A percentile compares a stretch with the other conserved stretches of the same genome.
phyloP scores from a whole-genome alignment of 2,797 vertebrate genomes.

The Tokudaia tokunoshimensis region DNA sequence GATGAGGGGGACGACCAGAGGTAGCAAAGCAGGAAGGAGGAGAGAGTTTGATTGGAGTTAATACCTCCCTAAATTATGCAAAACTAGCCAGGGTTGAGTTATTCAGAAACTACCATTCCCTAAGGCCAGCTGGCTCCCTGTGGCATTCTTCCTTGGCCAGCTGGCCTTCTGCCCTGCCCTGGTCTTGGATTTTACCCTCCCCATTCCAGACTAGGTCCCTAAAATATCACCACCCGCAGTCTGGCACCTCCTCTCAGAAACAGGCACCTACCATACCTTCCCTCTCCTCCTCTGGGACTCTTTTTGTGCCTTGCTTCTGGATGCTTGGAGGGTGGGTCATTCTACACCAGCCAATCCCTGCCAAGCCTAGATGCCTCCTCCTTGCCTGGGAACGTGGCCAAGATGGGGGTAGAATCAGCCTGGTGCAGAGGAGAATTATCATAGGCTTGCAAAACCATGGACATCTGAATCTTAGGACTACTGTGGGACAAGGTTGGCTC shows the following conservation, averaged over 20 bases:
- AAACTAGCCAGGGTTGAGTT: neutral
- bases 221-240: neutral
- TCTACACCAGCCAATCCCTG: constrained; percentile 19
- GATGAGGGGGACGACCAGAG: neutral
- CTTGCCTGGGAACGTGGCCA: neutral
- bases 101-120: neutral
- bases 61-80: neutral
- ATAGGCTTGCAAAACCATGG: neutral
- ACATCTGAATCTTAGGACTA: neutral
- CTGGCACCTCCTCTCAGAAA: neutral
- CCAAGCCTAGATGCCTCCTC: neutral
- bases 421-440: neutral
- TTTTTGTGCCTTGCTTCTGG: neutral
- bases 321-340: neutral
- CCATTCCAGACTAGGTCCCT: no score
- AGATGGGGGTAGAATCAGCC: neutral
- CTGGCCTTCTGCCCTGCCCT: neutral
- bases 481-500: neutral
- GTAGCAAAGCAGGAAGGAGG: neutral
- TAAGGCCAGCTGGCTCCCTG: neutral
- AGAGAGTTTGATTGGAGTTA: neutral
- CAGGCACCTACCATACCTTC: neutral
- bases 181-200: no score
- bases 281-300: neutral
- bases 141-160: neutral